Conservation (phyloP, 2,888 invertebrate species). For the Ceriagrion tenellum region DNA sequence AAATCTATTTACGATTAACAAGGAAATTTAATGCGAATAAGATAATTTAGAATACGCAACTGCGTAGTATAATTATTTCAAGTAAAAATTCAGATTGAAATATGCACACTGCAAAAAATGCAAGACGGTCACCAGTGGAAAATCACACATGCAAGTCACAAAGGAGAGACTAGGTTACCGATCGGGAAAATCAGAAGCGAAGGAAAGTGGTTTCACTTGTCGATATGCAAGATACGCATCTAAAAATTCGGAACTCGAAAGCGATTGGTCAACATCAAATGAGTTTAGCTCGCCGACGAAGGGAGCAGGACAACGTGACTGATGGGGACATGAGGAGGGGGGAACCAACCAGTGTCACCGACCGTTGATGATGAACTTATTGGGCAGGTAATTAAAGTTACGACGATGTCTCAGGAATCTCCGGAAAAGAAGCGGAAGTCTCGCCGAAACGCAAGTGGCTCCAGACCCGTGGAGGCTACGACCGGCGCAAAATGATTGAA, state of each 20-base stretch:
- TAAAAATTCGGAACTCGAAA: background rate
- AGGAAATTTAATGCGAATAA: no score
- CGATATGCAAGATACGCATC: background rate
- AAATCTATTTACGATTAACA: no score
- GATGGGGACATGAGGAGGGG: background rate
- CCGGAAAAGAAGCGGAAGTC: background rate
- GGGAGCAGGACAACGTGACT: no score
- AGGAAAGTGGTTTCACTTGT: background rate
- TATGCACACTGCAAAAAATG: no score
- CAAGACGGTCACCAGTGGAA: no score
- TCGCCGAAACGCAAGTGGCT: background rate
- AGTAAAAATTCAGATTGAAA: no score
- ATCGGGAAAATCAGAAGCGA: background rate
- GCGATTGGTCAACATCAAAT: background rate
- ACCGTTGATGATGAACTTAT: background rate
- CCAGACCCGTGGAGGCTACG: background rate
- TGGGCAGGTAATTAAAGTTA: background rate
- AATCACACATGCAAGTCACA: background rate
- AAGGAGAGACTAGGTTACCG: background rate
- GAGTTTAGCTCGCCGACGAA: background rate
- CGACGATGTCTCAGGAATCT: background rate
- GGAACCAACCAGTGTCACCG: background rate
- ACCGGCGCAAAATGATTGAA: background rate
- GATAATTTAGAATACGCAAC: no score
- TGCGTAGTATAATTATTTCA: no score